These are phyloP conservation scores for Diorhabda elongata DNA, from an alignment of 1,140 invertebrate genomes.

Conservation along the genomic window DNA sequence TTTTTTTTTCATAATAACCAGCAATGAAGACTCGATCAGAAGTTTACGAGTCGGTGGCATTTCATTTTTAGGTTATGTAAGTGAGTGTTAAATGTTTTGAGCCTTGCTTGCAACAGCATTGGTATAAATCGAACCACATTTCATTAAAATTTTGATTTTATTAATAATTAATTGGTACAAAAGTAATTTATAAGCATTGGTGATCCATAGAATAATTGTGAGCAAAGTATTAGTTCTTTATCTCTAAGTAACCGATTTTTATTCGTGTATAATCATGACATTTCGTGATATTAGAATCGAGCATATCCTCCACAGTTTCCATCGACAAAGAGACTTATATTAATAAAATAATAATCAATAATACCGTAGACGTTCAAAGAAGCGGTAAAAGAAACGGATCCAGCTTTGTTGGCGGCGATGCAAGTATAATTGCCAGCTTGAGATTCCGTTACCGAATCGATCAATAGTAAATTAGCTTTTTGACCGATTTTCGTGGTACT, in stretches of 20 bases:
- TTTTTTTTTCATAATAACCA: no score
- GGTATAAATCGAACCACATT: no score
- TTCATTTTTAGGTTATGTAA: no score
- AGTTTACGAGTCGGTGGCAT: no score
- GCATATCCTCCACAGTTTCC: conserved; percentile 4
- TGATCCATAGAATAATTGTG: no score
- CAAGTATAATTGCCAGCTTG: conserved; percentile 58
- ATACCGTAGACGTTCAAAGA: conserved; percentile 65
- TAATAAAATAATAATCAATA: conserved; percentile 13
- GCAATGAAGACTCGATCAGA: no score
- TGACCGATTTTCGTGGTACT: conserved; percentile 61
- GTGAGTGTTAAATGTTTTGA: no score
- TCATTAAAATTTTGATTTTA: no score
- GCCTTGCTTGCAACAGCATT: no score
- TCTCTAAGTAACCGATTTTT: neutral
- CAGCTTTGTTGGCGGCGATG: conserved; percentile 43
- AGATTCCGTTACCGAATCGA: conserved; percentile 55
- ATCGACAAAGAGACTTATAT: conserved; percentile 12
- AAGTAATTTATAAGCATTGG: no score
- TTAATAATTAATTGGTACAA: no score
- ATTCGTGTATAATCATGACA: neutral
- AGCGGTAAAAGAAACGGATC: conserved; percentile 58
- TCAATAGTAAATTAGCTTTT: conserved; percentile 66
- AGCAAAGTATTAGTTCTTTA: no score
- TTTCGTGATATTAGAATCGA: conserved; percentile 6